Percentiles rank a stretch among this genome's conserved stretches.
Evolutionary conservation across 92 coral and sea anemone genomes (phyloP).

Genomic region (Epizoanthus scotinus): DNA sequence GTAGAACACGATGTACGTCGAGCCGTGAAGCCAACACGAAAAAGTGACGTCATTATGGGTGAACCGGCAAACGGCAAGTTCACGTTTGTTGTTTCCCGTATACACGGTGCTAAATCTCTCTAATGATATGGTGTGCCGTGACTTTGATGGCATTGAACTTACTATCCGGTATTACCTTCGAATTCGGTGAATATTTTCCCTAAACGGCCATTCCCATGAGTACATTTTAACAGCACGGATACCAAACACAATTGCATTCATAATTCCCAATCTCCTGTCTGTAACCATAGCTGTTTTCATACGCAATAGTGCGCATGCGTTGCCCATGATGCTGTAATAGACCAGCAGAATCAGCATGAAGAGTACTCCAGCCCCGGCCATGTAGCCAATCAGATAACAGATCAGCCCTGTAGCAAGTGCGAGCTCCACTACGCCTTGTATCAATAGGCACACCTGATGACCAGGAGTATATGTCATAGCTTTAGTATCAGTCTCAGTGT

Average conservation of each 20-base stretch:
- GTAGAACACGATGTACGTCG: too few relatives aligned
- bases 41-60: too few relatives aligned
- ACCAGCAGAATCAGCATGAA: conserved; percentile 54
- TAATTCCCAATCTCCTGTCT: conserved; percentile 61
- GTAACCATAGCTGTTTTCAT: conserved; percentile 63
- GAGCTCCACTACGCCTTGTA: conserved; percentile 58
- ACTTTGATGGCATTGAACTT: too few relatives aligned
- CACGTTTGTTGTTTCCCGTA: too few relatives aligned
- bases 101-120: too few relatives aligned
- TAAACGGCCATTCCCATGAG: conserved; percentile 28
- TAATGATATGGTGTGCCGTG: too few relatives aligned
- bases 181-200: conserved; percentile 7
- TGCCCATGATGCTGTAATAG: conserved; percentile 63
- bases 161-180: conserved; percentile 12
- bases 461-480: neutral
- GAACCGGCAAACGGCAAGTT: too few relatives aligned
- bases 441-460: conserved; percentile 26
- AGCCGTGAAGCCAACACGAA: too few relatives aligned
- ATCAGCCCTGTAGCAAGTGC: conserved; percentile 50
- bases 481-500: too few relatives aligned
- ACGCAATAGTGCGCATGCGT: conserved; percentile 55
- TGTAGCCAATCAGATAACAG: conserved; percentile 72
- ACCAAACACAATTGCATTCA: conserved; percentile 35
- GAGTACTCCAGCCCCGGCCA: conserved; percentile 56
- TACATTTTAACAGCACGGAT: conserved; percentile 33